These are phyloP conservation scores for Pseudorhombus dupliciocellatus DNA, from an alignment of 2,113 vertebrate genomes.

Conservation along the genomic window DNA sequence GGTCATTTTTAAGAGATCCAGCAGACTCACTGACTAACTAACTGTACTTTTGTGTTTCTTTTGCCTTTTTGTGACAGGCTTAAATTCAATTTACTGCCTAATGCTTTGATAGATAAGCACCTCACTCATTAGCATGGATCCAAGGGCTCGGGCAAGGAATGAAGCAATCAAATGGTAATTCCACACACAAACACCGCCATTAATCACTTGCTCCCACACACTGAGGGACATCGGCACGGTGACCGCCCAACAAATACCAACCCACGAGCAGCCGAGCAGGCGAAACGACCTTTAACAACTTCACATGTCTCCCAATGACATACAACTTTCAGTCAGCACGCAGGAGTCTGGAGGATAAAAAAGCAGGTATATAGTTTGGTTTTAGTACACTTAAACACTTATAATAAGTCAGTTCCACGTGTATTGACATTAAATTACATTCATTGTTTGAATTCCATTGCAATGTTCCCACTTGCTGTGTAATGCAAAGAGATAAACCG, in stretches of 20 bases:
- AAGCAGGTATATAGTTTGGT: not conserved
- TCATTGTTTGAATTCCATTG: not conserved
- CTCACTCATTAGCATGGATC: conserved; percentile 72
- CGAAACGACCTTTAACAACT: conserved; percentile 55
- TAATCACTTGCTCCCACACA: conserved; percentile 63
- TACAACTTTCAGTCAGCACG: conserved; percentile 4
- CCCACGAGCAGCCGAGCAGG: conserved; percentile 27
- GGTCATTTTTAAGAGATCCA: not conserved
- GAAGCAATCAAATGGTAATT: conserved; percentile 74
- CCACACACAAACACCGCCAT: conserved; percentile 69
- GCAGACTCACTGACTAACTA: conserved; percentile 38
- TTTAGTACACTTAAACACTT: not conserved
- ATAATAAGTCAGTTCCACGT: not conserved
- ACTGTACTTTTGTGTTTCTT: conserved; percentile 44
- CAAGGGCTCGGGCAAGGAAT: conserved; percentile 67
- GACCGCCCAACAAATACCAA: conserved; percentile 58
- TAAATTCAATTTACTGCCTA: conserved; percentile 64
- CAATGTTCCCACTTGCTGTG: not conserved
- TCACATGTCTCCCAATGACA: conserved; percentile 53
- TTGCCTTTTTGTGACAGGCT: conserved; percentile 39
- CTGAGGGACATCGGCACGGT: conserved; percentile 53
- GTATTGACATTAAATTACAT: not conserved
- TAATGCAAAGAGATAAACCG: conserved; percentile 26
- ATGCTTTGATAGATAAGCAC: conserved; percentile 71
- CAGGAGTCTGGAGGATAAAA: not conserved